These are phyloP conservation scores for Micrastur ruficollis DNA, from an alignment of 2,797 vertebrate species.

Conservation along the genomic window DNA sequence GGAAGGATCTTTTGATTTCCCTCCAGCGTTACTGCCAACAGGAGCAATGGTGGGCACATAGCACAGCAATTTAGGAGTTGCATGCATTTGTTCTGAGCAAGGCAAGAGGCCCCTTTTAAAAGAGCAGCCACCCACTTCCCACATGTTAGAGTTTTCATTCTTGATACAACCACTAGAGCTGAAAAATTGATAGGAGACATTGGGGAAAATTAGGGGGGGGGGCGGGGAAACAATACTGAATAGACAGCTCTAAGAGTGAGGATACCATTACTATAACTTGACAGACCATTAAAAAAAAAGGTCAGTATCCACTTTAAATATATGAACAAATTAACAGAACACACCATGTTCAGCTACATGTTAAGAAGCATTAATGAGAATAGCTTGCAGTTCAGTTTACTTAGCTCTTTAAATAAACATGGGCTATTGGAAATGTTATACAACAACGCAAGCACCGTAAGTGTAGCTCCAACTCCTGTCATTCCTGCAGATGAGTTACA, in stretches of 20 bases:
- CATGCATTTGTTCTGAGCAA: background rate
- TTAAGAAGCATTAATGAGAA: constrained; percentile 62
- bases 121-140: background rate
- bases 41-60: background rate
- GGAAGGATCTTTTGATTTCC: background rate
- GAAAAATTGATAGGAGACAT: background rate
- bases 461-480: constrained; percentile 70
- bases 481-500: constrained; percentile 71
- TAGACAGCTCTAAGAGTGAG: constrained; percentile 4
- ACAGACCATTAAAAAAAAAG: constrained; percentile 41
- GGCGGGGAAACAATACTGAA: too few relatives aligned
- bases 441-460: constrained; percentile 53
- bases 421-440: constrained; percentile 67
- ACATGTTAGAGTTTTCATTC: background rate
- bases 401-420: constrained; percentile 72
- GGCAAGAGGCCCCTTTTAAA: background rate
- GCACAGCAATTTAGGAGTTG: background rate
- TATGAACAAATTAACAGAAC: constrained; percentile 55
- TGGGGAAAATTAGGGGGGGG: constrained; percentile 31
- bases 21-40: background rate
- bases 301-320: constrained; percentile 22
- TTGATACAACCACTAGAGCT: background rate
- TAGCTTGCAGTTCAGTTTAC: constrained; percentile 60
- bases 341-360: constrained; percentile 17
- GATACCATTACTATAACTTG: background rate